Conservation (phyloP, 2,113 vertebrate species). For the Salvelinus namaycush region DNA sequence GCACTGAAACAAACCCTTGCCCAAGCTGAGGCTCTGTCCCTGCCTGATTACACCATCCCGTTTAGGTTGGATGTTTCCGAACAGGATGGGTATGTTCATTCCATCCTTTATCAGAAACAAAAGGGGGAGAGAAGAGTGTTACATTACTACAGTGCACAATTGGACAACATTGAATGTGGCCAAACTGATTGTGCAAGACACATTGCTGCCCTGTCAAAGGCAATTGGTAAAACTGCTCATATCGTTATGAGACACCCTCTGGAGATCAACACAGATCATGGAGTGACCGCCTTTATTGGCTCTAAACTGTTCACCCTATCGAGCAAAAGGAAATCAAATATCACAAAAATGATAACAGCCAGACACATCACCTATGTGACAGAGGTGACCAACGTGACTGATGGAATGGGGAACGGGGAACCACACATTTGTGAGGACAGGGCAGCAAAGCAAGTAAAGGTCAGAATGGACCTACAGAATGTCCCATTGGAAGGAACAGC, state of each 20-base stretch:
- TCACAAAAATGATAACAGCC: not conserved
- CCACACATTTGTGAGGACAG: not conserved
- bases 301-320: not conserved
- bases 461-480: not conserved
- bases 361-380: not conserved
- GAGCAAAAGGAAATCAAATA: not conserved
- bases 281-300: not conserved
- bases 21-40: no score
- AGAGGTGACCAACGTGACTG: not conserved
- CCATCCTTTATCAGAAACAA: no score
- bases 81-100: no score
- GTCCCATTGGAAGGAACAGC: not conserved
- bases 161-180: no score
- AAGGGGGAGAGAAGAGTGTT: no score
- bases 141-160: no score
- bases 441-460: not conserved
- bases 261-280: not conserved
- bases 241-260: not conserved
- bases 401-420: not conserved
- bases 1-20: no score
- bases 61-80: no score
- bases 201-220: no score
- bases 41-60: no score
- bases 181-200: no score
- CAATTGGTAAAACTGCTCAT: not conserved